phyloP scores from a whole-genome alignment of 2,888 invertebrate species.

The Muschampia plurimacula region DNA sequence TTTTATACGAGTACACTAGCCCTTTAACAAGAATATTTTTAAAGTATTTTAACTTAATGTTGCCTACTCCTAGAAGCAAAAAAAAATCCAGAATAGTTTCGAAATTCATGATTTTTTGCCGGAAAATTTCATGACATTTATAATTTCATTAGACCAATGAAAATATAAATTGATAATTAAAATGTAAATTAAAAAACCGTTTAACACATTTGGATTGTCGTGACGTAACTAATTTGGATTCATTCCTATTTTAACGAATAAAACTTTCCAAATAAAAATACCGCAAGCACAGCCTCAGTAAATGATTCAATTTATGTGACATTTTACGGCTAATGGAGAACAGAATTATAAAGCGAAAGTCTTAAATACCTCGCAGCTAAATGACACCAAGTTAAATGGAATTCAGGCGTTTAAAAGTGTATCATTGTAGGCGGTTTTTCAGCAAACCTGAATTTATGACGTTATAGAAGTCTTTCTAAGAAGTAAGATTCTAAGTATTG shows the following conservation, averaged over 20 bases:
- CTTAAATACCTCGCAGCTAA: slow-evolving; percentile 16
- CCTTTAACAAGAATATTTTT: no score
- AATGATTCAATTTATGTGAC: slow-evolving; percentile 35
- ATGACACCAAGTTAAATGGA: slow-evolving; percentile 13
- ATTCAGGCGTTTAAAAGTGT: slow-evolving; percentile 3
- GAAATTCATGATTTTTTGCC: no score
- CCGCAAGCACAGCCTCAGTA: slow-evolving; percentile 18
- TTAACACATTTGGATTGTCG: slow-evolving; percentile 22
- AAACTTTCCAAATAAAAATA: slow-evolving; percentile 31
- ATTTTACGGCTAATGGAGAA: slow-evolving; percentile 35
- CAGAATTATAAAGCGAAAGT: slow-evolving; percentile 25
- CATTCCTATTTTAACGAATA: slow-evolving; percentile 29
- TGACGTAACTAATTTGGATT: slow-evolving; percentile 27
- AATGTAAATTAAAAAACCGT: slow-evolving; percentile 19
- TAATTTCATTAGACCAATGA: background rate
- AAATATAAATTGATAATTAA: slow-evolving; percentile 22
- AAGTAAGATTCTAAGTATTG: background rate
- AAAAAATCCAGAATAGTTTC: no score
- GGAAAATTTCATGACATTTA: no score
- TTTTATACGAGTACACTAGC: no score
- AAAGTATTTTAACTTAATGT: no score
- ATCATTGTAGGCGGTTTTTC: background rate
- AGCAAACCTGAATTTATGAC: background rate
- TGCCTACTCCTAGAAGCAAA: no score
- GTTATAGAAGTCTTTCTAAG: background rate